Base-by-base conservation (phyloP, 2,888 invertebrate genomes). In the Cacoxenus indagator region DNA sequence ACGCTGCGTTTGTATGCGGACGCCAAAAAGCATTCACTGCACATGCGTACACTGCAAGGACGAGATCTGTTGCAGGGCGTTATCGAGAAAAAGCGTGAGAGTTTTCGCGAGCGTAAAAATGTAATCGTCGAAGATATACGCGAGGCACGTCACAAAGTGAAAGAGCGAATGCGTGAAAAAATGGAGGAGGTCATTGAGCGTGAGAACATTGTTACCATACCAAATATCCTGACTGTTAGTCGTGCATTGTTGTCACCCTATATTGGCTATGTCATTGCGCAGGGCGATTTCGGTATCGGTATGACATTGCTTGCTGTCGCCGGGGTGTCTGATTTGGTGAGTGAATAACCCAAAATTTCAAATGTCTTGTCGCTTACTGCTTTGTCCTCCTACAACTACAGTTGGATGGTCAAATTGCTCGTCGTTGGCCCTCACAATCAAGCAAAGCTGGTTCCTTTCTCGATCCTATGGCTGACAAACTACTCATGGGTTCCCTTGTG, bases 391-490 rank as follows among this genome's bases (percentile, higher is more conserved):
- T 5, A 37, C 37, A 37, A 37, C 14, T 89, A 48, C 86, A 96
- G 95, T 86, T 96, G 65, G 99, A 99, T 90, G 99, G 99, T 6
- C 97, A 95, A 92, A 98, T 99, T 85, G 99, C 99, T 0, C 91
- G 99, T 69, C 95, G 93, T 65, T 97, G 95, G 92, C 92, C 93
- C 72, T 93, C 94, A 37, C 99, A 99, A 87, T 93, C 95, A 26
- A 96, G 98, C 29, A 95, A 95, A 85, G 91, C 97, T 84, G 99
- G 99, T 0, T 97, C 97, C 69, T 97, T 98, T 83, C 88, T 99
- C 17, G 99, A 99, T 88, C 99, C 99, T 0, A 92, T 98, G 90
- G 99, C 99, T 2, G 99, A 99, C 87, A 99, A 99, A 90, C 90
- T 98, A 45, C 90, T 99, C 1, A 93, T 99, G 75, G 96, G 95